Evolutionary conservation across 2,888 invertebrate genomes (phyloP).

Genomic region (Agrochola lota): DNA sequence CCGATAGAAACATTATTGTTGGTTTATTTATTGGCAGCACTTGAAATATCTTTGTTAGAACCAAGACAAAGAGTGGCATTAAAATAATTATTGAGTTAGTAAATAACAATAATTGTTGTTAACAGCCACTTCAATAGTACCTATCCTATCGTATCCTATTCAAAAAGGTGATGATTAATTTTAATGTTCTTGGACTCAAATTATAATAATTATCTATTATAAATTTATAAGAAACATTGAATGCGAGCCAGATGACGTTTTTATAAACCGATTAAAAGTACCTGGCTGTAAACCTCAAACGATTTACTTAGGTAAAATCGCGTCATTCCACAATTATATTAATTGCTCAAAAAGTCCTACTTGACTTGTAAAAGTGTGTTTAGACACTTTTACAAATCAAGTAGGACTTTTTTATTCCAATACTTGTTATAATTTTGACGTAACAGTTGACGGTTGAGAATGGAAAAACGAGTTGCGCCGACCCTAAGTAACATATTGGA

Average conservation of each 20-base stretch:
- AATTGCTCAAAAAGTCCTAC: background rate
- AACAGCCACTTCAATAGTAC: conserved; percentile 16
- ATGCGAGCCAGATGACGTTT: background rate
- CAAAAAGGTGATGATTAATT: conserved; percentile 5
- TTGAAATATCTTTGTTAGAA: background rate
- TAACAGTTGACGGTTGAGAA: no score
- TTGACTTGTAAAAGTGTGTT: no score
- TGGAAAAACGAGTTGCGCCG: no score
- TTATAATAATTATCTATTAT: conserved; percentile 2
- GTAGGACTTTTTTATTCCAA: background rate
- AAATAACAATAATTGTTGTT: conserved; percentile 18
- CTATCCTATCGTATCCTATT: background rate
- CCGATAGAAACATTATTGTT: background rate
- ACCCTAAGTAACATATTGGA: no score
- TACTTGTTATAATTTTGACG: background rate
- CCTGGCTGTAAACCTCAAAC: background rate
- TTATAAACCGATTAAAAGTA: background rate
- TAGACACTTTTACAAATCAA: no score
- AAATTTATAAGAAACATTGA: background rate
- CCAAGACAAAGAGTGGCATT: conserved; percentile 6
- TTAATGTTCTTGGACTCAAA: conserved; percentile 19
- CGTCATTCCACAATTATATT: background rate
- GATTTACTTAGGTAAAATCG: background rate
- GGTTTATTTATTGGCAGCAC: background rate
- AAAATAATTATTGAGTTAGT: conserved; percentile 13